Base-by-base conservation (phyloP, 2,113 vertebrate species). In the Thunnus maccoyii region DNA sequence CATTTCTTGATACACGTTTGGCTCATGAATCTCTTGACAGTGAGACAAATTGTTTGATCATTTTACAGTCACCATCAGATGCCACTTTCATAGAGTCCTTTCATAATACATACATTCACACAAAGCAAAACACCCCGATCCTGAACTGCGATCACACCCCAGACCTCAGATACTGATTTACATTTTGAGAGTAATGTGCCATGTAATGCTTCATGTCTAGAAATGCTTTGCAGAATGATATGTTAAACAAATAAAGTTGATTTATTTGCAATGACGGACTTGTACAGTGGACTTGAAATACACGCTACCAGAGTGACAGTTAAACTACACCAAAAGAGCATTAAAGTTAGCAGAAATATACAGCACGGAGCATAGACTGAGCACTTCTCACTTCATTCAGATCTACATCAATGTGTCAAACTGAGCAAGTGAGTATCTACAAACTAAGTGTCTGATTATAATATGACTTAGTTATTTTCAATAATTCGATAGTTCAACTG, bases 331-430 rank as follows among this genome's bases (percentile, higher is more conserved):
- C 68, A 92, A 65, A 3, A 72, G 57, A 89, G 83, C 83, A 30
- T 77, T 67, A 79, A 27, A 50, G 75, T 85, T 69, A 88, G 92
- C 90, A 88, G 79, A 84, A 88, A 91, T 91, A 79, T 93, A 92
- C 85, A 93, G 89, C 92, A 87, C 68, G 77, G 64, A 79, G 81
- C 77, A 80, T 61, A 87, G 80, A 91, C 82, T 72, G 47, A 84
- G 57, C 82, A 88, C 82, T 25, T 71, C 77, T 75, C 72, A 72
- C 72, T 66, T 67, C 72, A 58, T 79, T 68, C 84, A 81, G 64
- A 62, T 82, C 65, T 67, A 67, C 83, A 78, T 52, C 67, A 51
- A 74, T 47, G 67, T 64, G 72, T 87, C 78, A 76, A 71, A 85
- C 69, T 78, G 72, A 89, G 65, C 58, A 50, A 18, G 78, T 72